Evolutionary conservation across 2,888 invertebrate genomes (phyloP), one percentile per base, ranked within the genome.

Genomic region (Chymomyza procnemis): DNA sequence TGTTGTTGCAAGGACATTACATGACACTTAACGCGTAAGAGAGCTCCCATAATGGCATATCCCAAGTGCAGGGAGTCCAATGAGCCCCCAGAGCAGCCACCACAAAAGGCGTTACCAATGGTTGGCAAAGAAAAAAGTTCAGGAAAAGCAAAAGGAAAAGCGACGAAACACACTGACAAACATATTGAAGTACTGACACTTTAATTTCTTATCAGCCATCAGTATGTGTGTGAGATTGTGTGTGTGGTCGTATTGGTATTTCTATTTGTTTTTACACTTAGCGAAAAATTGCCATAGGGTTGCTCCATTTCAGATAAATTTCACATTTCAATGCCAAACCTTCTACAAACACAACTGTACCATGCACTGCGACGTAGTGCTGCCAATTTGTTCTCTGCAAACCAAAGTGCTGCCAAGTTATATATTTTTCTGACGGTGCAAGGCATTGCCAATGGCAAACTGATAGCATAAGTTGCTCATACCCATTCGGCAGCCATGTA

Each of bases 181-280:
- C 34, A 41, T 12, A 41, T 12, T 26, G 1, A 5, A 12, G 12
- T 41, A 41, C 50, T 18, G 21, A 54, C 21, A 21, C 18, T 54
- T 54, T 21, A 21, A 21, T 54, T 54, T 54, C 54, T 54, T 54
- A 22, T 54, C 54, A 21, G 54, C 2, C 54, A 54, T 54, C 54
- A 54, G 22, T 54, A 12, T 9, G 6, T 50, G 16, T n/a, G n/a
- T n/a, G 50, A 16, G 21, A 19, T 4, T 50, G 16, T n/a, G n/a
- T n/a, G 50, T 50, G 6, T 50, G 18, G 14, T 50, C 5, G 34
- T 3, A 41, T 41, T 12, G 34, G 34, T 41, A 41, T 41, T 41
- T 41, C 12, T 41, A 9, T 41, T 41, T 41, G 12, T 12, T 41
- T 41, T 41, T 12, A 41, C 34, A 41, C 34, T 41, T 12, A 12